Evolutionary conservation across 2,113 vertebrate species (phyloP).

Genomic region (Ochotona princeps): DNA sequence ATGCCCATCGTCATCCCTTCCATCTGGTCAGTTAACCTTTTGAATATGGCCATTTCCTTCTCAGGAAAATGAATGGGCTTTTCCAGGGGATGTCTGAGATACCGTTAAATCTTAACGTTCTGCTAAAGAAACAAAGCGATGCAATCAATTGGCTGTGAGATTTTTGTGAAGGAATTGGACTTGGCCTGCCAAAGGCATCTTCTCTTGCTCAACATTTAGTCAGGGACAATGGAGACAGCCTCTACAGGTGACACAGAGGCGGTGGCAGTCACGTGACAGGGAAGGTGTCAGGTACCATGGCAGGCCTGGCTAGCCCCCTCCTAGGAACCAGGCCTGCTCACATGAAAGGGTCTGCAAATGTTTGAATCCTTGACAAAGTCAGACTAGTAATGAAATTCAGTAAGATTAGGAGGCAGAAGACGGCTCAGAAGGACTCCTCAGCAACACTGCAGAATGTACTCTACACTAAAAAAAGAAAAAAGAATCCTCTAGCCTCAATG

Average conservation of each 20-base stretch:
- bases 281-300: background rate
- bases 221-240: background rate
- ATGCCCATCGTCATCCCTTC: background rate
- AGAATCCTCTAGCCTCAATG: background rate
- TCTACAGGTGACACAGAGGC: background rate
- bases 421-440: background rate
- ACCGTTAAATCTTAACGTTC: background rate
- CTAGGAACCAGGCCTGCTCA: background rate
- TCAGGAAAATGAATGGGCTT: background rate
- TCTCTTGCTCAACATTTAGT: background rate
- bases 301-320: background rate
- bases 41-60: background rate
- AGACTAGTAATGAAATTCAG: background rate
- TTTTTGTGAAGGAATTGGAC: background rate
- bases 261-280: too few species aligned
- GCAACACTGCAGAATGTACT: background rate
- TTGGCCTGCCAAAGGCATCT: background rate
- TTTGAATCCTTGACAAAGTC: background rate
- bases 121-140: background rate
- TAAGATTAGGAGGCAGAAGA: background rate
- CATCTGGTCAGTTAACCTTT: background rate
- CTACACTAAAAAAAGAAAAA: background rate
- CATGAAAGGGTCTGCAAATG: background rate
- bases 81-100: background rate
- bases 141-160: background rate